Evolutionary conservation across 2,888 invertebrate species (phyloP).

Genomic region (Cryptocheilus praepositus): DNA sequence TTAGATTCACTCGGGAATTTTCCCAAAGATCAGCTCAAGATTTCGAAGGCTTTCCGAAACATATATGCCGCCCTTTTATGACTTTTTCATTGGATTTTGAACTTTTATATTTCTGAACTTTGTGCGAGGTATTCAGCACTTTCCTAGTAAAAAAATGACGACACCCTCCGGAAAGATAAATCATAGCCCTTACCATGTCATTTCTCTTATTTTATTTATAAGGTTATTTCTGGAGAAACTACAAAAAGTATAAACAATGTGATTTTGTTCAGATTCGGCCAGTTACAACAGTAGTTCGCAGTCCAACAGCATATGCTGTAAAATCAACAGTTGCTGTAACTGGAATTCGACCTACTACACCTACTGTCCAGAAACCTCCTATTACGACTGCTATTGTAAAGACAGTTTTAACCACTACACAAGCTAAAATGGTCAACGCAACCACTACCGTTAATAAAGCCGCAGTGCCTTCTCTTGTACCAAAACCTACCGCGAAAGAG

Average conservation of each 20-base stretch:
- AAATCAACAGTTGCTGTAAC: constrained; percentile 68
- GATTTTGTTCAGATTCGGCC: constrained; percentile 65
- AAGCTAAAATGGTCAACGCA: constrained; percentile 69
- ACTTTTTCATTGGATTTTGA: too few species aligned
- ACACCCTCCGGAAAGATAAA: too few species aligned
- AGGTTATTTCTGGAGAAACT: too few species aligned
- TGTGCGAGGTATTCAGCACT: too few species aligned
- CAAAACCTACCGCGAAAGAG: constrained; percentile 83
- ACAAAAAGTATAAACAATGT: not conserved
- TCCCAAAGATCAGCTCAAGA: too few species aligned
- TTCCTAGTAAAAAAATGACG: too few species aligned
- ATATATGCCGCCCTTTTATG: too few species aligned
- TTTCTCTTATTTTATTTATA: too few species aligned
- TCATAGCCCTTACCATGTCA: too few species aligned
- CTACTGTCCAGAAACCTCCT: constrained; percentile 63
- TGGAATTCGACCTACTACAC: constrained; percentile 59
- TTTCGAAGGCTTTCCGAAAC: too few species aligned
- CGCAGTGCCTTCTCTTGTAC: constrained; percentile 76
- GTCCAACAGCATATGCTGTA: constrained; percentile 64
- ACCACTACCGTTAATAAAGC: constrained; percentile 76
- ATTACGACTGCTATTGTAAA: constrained; percentile 69
- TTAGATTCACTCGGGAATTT: too few species aligned
- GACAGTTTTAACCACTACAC: constrained; percentile 61
- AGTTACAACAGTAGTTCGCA: constrained; percentile 69
- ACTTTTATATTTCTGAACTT: too few species aligned